Evolutionary conservation across 2,797 vertebrate species (phyloP), one percentile per base, ranked within the genome.

Genomic region (Acropternis orthonyx): DNA sequence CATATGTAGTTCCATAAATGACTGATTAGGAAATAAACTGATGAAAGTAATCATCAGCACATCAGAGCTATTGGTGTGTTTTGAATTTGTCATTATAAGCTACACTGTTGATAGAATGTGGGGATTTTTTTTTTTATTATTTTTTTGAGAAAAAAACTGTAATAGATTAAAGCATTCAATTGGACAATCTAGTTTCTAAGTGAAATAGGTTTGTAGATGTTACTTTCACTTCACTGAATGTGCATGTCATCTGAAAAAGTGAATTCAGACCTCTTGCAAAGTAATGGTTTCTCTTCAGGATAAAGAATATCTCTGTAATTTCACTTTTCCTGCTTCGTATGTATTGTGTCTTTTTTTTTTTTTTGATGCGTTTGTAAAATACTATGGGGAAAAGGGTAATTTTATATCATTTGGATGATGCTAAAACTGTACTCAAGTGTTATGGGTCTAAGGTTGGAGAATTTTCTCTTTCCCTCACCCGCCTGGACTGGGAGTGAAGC

Each of bases 91-190:
- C 23, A 4, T 34, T 73, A 11, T 49, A 65, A 82, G 5, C 9
- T 63, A 80, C 8, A 28, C 21, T 72, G 23, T 39, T 75, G 27
- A 84, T 6, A 41, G 34, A 39, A 5, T 48, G n/a, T 51, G 9
- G 2, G 3, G 2, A 30, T 13, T 12, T 5, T 1, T 3, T 9
- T 20, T 28, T 26, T 27, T 56, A n/a, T n/a, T 32, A 2, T 1
- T 37, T 55, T 78, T 61, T 30, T 13, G n/a, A n/a, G n/a, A n/a
- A n/a, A n/a, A 46, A 56, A 58, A 66, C 5, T 72, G 13, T 73
- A 22, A 43, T 30, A 54, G 2, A 24, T 6, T 23, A 19, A 72
- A 6, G 9, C 32, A 2, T 72, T 93, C 37, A 23, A 14, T 62
- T 58, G 28, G 7, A 27, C 22, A 62, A 34, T 24, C 16, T 55